Conservation (phyloP, 2,797 vertebrate species). For the Kryptolebias ocellatus region DNA sequence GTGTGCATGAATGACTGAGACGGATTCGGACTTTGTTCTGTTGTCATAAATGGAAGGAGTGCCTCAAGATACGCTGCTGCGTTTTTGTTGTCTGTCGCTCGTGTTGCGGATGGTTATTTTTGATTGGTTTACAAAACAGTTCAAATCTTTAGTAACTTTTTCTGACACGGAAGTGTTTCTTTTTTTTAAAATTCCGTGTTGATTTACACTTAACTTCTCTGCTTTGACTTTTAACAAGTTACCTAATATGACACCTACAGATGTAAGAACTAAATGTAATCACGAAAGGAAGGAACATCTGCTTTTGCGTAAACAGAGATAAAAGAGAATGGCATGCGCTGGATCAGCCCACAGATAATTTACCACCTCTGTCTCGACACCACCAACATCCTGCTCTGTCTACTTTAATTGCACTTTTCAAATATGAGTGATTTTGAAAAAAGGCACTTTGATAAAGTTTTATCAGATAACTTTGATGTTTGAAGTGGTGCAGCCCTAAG, state of each 20-base stretch:
- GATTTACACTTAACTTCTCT: neutral
- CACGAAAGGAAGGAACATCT: slow-evolving; percentile 19
- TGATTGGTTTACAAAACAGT: neutral
- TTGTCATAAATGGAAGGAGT: slow-evolving; percentile 89
- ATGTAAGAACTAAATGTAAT: slow-evolving; percentile 17
- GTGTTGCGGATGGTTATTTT: slow-evolving; percentile 35
- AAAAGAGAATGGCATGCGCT: slow-evolving; percentile 8
- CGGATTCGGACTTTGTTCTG: slow-evolving; percentile 77
- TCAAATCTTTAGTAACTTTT: slow-evolving; percentile 4
- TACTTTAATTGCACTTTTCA: slow-evolving; percentile 5
- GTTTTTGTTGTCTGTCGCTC: slow-evolving; percentile 83
- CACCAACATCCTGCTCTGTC: slow-evolving; percentile 20
- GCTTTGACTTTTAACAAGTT: slow-evolving; percentile 4
- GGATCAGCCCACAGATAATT: slow-evolving; percentile 32
- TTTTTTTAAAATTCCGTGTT: slow-evolving; percentile 7
- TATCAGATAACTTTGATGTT: slow-evolving; percentile 9
- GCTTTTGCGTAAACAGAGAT: slow-evolving; percentile 12
- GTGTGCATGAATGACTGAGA: slow-evolving; percentile 30
- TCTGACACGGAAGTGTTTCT: neutral
- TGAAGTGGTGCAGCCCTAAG: slow-evolving; percentile 13
- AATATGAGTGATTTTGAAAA: neutral
- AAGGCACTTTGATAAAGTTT: neutral
- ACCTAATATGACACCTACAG: neutral
- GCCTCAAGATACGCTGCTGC: slow-evolving; percentile 77
- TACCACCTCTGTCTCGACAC: slow-evolving; percentile 29